Conservation (phyloP, 2,888 invertebrate genomes). For the Epinotia demarniana region DNA sequence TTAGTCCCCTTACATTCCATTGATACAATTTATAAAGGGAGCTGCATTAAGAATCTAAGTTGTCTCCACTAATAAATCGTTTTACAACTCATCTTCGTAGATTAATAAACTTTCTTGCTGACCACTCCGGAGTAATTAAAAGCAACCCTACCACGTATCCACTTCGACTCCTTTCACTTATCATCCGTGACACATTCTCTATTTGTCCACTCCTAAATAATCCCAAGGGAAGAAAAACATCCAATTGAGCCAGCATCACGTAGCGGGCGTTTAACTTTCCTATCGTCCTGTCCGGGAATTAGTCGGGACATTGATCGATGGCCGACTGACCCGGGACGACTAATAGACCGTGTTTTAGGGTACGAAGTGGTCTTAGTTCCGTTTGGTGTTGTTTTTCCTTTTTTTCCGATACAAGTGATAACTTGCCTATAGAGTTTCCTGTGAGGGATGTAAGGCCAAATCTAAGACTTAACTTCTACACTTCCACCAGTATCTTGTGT, state of each 20-base stretch:
- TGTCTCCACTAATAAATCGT: not conserved
- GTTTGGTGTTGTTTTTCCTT: constrained; percentile 9
- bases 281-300: constrained; percentile 53
- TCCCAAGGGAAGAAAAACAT: constrained; percentile 66
- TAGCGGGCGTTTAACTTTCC: constrained; percentile 56
- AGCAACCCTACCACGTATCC: constrained; percentile 31
- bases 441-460: not conserved
- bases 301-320: constrained; percentile 55
- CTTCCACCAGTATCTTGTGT: not conserved
- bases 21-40: not conserved
- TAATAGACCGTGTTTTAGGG: constrained; percentile 38
- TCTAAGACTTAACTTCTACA: not conserved
- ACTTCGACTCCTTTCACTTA: constrained; percentile 42
- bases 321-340: constrained; percentile 39
- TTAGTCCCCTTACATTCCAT: not conserved
- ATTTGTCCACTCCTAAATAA: constrained; percentile 71
- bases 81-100: not conserved
- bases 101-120: constrained; percentile 25
- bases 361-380: constrained; percentile 13
- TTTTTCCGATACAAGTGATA: not conserved
- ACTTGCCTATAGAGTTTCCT: not conserved
- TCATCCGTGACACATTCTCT: constrained; percentile 50
- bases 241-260: constrained; percentile 60
- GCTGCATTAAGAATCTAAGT: not conserved
- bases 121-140: constrained; percentile 32